Evolutionary conservation across 2,888 invertebrate genomes (phyloP).

Genomic region (Aspidiotus rigidus): DNA sequence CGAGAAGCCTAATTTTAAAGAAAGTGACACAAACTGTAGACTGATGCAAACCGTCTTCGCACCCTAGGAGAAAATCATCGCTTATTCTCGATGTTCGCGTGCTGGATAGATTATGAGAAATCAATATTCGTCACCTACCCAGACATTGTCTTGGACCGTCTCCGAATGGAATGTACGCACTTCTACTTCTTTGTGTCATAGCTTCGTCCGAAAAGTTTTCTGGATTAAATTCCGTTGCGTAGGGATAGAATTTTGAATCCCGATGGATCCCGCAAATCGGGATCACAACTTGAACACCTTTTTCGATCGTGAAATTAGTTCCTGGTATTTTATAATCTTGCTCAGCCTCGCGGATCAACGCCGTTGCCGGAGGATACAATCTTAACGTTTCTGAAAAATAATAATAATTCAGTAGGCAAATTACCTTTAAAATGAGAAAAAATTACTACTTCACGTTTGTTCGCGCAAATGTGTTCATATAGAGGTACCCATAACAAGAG

Average conservation of each 20-base stretch:
- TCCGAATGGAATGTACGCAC: constrained; percentile 19
- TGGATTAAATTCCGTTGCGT: constrained; percentile 10
- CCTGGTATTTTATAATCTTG: constrained; percentile 19
- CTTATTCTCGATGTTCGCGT: no score
- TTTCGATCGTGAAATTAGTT: constrained; percentile 5
- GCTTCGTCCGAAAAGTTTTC: constrained; percentile 19
- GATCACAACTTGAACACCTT: constrained; percentile 17
- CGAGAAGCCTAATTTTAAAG: no score
- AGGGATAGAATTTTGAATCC: constrained; percentile 1
- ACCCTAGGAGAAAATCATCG: no score
- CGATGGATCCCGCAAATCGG: constrained; percentile 14
- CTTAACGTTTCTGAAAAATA: constrained; percentile 12
- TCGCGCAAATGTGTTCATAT: no score
- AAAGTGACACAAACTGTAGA: no score
- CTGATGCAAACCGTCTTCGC: no score
- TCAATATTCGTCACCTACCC: background rate
- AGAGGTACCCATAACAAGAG: no score
- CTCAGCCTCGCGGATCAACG: constrained; percentile 14
- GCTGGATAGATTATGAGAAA: no score
- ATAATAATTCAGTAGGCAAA: constrained; percentile 39
- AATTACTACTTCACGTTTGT: no score
- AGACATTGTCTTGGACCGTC: constrained; percentile 16
- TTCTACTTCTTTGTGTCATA: constrained; percentile 12
- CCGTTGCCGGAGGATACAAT: constrained; percentile 18
- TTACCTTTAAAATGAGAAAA: background rate